A percentile compares a stretch with the other conserved stretches of the same genome.
These are phyloP conservation scores for Sphenodon punctatus DNA, from an alignment of 2,797 vertebrate species.

Conservation along the genomic window DNA sequence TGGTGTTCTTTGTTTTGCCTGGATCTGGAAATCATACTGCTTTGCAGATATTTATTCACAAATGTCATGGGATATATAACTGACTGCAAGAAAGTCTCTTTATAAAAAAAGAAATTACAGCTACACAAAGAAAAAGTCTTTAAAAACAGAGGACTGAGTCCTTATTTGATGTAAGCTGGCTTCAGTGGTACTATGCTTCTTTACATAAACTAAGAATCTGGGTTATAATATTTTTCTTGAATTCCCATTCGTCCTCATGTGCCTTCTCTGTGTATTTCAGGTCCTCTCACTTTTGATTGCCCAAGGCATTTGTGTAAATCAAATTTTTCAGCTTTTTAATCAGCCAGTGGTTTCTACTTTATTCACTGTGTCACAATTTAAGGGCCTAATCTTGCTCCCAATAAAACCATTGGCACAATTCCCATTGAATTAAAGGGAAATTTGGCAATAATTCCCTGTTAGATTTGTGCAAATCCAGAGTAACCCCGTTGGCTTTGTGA, in stretches of 20 bases:
- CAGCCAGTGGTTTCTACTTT: background rate
- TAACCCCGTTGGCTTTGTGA: background rate
- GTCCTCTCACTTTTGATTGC: fast-evolving
- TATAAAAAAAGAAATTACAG: background rate
- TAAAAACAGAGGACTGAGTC: background rate
- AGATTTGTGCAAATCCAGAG: background rate
- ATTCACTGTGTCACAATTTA: fast-evolving
- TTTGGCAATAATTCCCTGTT: background rate
- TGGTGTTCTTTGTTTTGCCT: background rate
- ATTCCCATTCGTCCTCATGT: background rate
- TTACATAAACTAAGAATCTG: background rate
- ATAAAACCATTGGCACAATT: background rate
- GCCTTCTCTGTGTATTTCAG: background rate
- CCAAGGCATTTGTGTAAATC: background rate
- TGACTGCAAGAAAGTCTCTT: background rate
- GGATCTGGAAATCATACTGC: background rate
- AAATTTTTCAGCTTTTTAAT: background rate
- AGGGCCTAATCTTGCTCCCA: background rate
- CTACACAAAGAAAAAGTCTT: background rate
- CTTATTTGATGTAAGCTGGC: background rate
- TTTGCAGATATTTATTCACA: background rate
- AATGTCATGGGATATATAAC: background rate
- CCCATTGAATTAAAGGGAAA: background rate
- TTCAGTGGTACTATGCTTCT: background rate
- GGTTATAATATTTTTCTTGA: background rate